A percentile compares a stretch with the other conserved stretches of the same genome.
These are phyloP conservation scores for Protomyctophum bolini DNA, from an alignment of 2,113 vertebrate species.

Conservation along the genomic window DNA sequence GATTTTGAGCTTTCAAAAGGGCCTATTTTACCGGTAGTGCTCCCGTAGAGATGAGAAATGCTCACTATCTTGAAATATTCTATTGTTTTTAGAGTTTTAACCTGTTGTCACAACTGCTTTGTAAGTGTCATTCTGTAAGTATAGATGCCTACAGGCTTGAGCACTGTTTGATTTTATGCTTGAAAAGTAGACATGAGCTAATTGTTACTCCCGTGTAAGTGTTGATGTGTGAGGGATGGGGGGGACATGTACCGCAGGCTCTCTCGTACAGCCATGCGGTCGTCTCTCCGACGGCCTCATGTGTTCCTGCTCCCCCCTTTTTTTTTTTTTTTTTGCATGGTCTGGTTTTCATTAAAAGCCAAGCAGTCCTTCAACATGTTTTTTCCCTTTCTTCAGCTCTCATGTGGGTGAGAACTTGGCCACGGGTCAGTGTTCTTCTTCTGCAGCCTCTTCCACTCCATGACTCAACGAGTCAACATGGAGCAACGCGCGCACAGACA, in stretches of 20 bases:
- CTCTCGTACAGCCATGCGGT: slow-evolving; percentile 22
- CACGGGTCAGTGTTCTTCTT: slow-evolving; percentile 20
- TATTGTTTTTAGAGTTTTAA: slow-evolving; percentile 67
- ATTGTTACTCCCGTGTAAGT: slow-evolving; percentile 61
- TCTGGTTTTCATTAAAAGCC: slow-evolving; percentile 55
- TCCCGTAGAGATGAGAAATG: slow-evolving; percentile 65
- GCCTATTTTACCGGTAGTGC: slow-evolving; percentile 53
- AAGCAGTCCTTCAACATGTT: slow-evolving; percentile 41
- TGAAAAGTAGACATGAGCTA: slow-evolving; percentile 72
- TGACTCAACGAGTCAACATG: slow-evolving; percentile 45
- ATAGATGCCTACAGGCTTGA: slow-evolving; percentile 65
- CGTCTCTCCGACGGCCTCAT: slow-evolving; percentile 21
- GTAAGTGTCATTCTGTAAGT: slow-evolving; percentile 71
- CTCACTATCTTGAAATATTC: slow-evolving; percentile 67
- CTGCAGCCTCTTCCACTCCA: slow-evolving; percentile 31
- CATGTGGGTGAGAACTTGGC: slow-evolving; percentile 37
- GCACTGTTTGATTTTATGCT: slow-evolving; percentile 72
- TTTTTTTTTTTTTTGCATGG: slow-evolving; percentile 3
- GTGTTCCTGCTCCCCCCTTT: not conserved
- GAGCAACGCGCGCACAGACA: slow-evolving; percentile 6
- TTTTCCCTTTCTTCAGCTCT: slow-evolving; percentile 28
- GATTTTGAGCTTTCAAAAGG: slow-evolving; percentile 68
- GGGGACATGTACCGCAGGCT: slow-evolving; percentile 48
- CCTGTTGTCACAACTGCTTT: slow-evolving; percentile 67
- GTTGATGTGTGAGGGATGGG: slow-evolving; percentile 60